Evolutionary conservation across 2,888 invertebrate genomes (phyloP).

Genomic region (Spilosoma lubricipeda): DNA sequence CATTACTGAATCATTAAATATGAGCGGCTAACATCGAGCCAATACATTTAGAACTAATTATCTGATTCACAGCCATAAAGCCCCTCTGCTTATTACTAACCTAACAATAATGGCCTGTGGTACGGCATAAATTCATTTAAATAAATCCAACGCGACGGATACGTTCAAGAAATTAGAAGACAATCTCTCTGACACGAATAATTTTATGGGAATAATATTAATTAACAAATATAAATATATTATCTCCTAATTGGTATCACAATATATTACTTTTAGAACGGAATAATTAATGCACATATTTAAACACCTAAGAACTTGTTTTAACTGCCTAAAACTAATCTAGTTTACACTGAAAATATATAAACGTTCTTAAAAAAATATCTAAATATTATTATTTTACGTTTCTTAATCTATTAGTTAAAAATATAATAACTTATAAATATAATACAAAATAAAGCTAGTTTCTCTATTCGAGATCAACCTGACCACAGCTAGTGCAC

Average conservation of each 20-base stretch:
- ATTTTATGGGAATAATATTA: conserved; percentile 46
- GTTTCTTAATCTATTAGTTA: not conserved
- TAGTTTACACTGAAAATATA: not conserved
- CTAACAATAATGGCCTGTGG: conserved; percentile 43
- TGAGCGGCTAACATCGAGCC: not conserved
- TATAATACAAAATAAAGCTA: not conserved
- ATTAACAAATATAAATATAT: conserved; percentile 23
- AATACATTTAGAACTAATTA: conserved; percentile 41
- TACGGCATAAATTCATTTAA: conserved; percentile 46
- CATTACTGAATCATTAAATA: conserved; percentile 7
- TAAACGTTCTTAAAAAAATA: not conserved
- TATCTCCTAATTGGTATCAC: conserved; percentile 3
- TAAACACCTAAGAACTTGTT: not conserved
- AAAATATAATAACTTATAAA: not conserved
- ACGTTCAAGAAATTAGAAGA: conserved; percentile 44
- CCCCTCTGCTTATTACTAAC: conserved; percentile 45
- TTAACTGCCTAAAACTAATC: not conserved
- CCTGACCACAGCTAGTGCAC: not conserved
- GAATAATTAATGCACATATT: not conserved
- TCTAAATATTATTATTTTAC: not conserved
- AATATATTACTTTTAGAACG: not conserved
- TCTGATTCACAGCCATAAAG: conserved; percentile 37
- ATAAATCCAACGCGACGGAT: conserved; percentile 44
- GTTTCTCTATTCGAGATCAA: not conserved
- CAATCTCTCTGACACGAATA: conserved; percentile 42